Percentiles rank a stretch among this genome's conserved stretches.
Conservation (phyloP, 2,113 vertebrate species). For the Limnothrissa miodon region DNA sequence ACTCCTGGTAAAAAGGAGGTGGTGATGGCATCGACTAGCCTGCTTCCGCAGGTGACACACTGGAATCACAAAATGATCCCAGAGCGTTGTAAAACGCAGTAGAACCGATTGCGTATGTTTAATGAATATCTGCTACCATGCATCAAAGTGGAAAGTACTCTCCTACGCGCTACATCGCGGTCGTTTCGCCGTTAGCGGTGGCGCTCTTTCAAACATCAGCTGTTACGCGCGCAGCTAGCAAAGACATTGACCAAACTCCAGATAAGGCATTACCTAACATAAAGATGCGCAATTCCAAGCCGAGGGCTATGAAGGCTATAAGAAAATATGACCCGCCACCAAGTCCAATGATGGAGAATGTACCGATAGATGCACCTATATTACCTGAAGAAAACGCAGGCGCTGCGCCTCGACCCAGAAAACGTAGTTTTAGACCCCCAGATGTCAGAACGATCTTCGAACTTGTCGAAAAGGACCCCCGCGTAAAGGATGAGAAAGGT, state of each 20-base stretch:
- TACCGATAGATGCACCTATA: background rate
- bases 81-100: too few species aligned
- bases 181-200: slow-evolving; percentile 27
- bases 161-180: slow-evolving; percentile 40
- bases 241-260: background rate
- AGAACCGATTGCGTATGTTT: background rate
- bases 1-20: slow-evolving; percentile 18
- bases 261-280: slow-evolving; percentile 44
- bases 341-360: background rate
- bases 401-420: slow-evolving; percentile 50
- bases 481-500: slow-evolving; percentile 66
- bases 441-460: slow-evolving; percentile 76
- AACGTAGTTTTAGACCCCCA: slow-evolving; percentile 65
- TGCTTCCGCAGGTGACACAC: background rate
- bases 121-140: slow-evolving; percentile 48
- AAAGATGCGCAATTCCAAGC: slow-evolving; percentile 58
- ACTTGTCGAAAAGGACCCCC: slow-evolving; percentile 59
- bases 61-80: background rate
- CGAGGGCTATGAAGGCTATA: slow-evolving; percentile 52
- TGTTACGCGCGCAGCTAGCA: background rate
- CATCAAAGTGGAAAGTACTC: slow-evolving; percentile 60
- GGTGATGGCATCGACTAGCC: background rate
- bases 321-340: slow-evolving; percentile 32
- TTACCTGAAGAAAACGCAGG: slow-evolving; percentile 42
- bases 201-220: slow-evolving; percentile 27